Evolutionary conservation across 2,797 vertebrate genomes (phyloP).

Genomic region (Halcyon smyrnensis): DNA sequence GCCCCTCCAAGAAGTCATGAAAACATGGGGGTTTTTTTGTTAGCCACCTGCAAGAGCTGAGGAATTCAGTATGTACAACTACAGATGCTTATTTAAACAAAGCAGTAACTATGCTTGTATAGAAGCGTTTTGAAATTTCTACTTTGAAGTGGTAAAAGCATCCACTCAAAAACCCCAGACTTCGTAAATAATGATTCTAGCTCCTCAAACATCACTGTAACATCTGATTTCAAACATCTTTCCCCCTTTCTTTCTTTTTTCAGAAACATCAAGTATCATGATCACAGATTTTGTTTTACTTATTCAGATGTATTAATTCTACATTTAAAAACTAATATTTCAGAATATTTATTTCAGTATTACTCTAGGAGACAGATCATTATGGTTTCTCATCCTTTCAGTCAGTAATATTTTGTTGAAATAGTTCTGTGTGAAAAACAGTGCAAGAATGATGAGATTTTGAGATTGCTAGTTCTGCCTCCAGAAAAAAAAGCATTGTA

Average conservation of each 20-base stretch:
- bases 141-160: neutral
- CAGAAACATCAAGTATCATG: neutral
- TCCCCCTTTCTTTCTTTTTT: neutral
- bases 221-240: neutral
- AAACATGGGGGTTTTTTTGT: neutral
- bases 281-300: neutral
- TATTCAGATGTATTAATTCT: neutral
- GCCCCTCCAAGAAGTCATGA: neutral
- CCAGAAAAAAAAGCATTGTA: neutral
- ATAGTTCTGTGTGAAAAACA: neutral
- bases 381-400: neutral
- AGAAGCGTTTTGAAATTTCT: neutral
- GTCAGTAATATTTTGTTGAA: neutral
- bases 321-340: neutral
- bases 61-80: neutral
- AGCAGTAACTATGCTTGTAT: neutral
- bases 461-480: neutral
- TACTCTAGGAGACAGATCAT: neutral
- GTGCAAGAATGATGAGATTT: neutral
- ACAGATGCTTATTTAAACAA: neutral
- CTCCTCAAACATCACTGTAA: neutral
- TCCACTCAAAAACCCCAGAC: accelerated
- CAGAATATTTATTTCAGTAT: neutral
- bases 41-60: neutral
- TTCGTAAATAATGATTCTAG: neutral